A percentile compares a stretch with the other conserved stretches of the same genome.
These are phyloP conservation scores for Henricia sp. DNA, from an alignment of 53 echinoderm and acorn worm species.

Conservation along the genomic window DNA sequence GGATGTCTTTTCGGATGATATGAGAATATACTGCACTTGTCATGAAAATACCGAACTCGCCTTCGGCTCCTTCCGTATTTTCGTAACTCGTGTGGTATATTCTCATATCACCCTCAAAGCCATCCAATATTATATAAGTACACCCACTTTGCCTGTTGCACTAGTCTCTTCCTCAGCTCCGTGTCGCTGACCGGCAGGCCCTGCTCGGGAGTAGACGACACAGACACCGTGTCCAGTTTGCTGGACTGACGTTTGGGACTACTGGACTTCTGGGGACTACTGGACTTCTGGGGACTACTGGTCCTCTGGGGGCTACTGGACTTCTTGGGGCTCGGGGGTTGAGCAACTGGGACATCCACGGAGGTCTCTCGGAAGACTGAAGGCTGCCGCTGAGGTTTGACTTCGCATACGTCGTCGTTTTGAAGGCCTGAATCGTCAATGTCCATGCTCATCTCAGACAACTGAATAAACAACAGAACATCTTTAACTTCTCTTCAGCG, in stretches of 20 bases:
- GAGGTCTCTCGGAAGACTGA: constrained; percentile 38
- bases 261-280: no score
- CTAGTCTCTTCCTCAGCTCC: constrained; percentile 69
- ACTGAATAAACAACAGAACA: not conserved
- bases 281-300: no score
- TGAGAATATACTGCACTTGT: no score
- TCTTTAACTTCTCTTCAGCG: no score
- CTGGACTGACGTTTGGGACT: no score
- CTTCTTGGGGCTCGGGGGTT: constrained; percentile 37
- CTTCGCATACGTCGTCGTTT: not conserved
- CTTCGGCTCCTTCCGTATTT: no score
- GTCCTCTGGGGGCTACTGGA: no score
- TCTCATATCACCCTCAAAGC: not conserved
- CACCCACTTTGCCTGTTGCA: constrained; percentile 42
- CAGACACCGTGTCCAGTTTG: constrained; percentile 1
- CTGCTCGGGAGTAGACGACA: constrained; percentile 18
- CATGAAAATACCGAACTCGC: no score
- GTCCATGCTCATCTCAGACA: constrained; percentile 47
- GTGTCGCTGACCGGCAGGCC: constrained; percentile 57
- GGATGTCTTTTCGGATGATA: no score
- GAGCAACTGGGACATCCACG: constrained; percentile 2
- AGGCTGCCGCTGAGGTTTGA: constrained; percentile 23
- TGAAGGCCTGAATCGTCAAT: constrained; percentile 11
- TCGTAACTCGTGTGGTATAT: no score
- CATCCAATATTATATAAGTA: not conserved